A percentile compares a stretch with the other conserved stretches of the same genome.
These are phyloP conservation scores for Columba guinea DNA, from an alignment of 2,797 vertebrate species.

Conservation along the genomic window DNA sequence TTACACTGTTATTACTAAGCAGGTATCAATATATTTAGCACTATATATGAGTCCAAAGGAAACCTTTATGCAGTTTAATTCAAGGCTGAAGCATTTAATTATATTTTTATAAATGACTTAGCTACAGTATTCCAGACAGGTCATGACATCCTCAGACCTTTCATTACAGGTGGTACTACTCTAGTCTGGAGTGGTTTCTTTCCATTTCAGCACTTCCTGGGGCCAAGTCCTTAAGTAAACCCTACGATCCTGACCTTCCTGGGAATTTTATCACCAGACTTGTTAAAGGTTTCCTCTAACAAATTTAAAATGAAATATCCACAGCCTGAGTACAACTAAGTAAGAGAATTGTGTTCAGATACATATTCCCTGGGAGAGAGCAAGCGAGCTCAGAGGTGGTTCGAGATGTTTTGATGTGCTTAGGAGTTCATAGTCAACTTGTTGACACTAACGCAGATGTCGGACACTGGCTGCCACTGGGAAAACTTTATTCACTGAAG, in stretches of 20 bases:
- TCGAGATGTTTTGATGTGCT: not conserved
- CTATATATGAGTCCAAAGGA: not conserved
- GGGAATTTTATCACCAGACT: not conserved
- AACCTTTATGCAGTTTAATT: not conserved
- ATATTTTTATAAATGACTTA: not conserved
- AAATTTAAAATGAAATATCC: not conserved
- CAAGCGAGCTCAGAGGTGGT: not conserved
- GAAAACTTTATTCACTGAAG: conserved; percentile 16
- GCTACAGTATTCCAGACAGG: not conserved
- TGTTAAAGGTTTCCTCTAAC: not conserved
- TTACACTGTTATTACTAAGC: not conserved
- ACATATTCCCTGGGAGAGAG: not conserved
- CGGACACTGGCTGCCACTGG: not conserved
- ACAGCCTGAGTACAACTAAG: not conserved
- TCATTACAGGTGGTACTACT: not conserved
- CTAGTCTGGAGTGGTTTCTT: not conserved
- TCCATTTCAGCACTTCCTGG: not conserved
- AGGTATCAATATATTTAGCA: not conserved
- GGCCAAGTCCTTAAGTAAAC: not conserved
- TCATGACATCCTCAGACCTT: not conserved
- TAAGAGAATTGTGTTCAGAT: not conserved
- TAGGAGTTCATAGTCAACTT: not conserved
- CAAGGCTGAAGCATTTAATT: not conserved
- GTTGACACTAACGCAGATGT: not conserved
- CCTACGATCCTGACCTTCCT: not conserved